A percentile compares a stretch with the other conserved stretches of the same genome.
Conservation (phyloP, 1,140 invertebrate species). For the Phthorimaea operculella region DNA sequence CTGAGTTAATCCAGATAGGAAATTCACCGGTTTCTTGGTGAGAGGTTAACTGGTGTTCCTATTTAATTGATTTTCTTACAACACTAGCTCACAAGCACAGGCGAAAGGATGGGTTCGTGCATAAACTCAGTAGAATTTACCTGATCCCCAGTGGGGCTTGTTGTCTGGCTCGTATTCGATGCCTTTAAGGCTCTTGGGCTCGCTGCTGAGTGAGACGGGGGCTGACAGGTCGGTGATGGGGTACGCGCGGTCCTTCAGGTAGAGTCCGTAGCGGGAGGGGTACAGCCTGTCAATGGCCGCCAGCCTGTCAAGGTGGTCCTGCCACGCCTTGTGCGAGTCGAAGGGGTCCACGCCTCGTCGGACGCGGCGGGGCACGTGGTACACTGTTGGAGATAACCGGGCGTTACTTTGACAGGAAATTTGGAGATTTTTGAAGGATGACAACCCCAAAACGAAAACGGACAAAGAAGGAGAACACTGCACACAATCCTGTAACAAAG, state of each 20-base stretch:
- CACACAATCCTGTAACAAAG: no score
- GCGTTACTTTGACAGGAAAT: no score
- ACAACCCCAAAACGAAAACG: no score
- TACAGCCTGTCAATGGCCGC: conserved; percentile 79
- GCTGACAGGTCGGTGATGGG: conserved; percentile 62
- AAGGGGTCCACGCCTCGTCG: conserved; percentile 71
- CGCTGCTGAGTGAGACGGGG: conserved; percentile 47
- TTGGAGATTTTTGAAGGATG: no score
- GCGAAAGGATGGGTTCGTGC: conserved; percentile 26
- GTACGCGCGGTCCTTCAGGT: conserved; percentile 70
- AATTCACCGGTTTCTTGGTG: no score
- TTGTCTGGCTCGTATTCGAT: conserved; percentile 73
- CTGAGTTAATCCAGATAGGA: no score
- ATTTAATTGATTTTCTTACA: no score
- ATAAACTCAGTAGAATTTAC: conserved; percentile 59
- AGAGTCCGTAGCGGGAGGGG: conserved; percentile 77
- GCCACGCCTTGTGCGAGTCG: conserved; percentile 84
- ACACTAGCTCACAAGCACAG: neutral
- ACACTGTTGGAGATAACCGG: conserved; percentile 41
- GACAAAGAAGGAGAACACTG: no score
- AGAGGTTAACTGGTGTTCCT: no score
- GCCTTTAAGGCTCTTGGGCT: conserved; percentile 62
- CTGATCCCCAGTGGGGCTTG: conserved; percentile 69
- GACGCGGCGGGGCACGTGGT: conserved; percentile 60
- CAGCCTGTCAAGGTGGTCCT: conserved; percentile 82